These are phyloP conservation scores for Phytoseiulus persimilis DNA, from an alignment of 2,888 invertebrate genomes.

Conservation along the genomic window DNA sequence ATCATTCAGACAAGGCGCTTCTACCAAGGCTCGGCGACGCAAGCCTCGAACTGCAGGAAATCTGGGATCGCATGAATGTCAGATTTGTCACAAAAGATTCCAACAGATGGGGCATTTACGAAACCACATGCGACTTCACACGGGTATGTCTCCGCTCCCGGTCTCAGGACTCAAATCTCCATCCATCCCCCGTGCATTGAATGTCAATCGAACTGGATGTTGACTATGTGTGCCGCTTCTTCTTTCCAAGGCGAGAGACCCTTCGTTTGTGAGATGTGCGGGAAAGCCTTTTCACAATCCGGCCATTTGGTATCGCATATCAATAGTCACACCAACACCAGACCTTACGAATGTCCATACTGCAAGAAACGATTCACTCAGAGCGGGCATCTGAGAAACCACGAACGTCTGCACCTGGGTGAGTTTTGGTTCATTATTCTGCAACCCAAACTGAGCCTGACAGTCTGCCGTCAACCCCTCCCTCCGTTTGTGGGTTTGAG, in stretches of 20 bases:
- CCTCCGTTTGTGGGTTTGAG: too few relatives aligned
- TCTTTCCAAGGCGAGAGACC: conserved; percentile 20
- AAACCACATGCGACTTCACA: conserved; percentile 25
- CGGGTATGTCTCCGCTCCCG: neutral
- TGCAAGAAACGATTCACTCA: conserved; percentile 33
- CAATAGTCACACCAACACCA: conserved; percentile 12
- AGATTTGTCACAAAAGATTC: conserved; percentile 26
- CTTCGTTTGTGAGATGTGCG: conserved; percentile 33
- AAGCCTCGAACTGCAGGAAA: conserved; percentile 20
- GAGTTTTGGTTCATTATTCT: neutral
- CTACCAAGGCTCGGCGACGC: conserved; percentile 10
- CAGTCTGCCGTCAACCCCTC: too few relatives aligned
- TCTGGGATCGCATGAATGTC: conserved; percentile 13
- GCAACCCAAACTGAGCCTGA: too few relatives aligned
- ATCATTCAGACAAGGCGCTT: neutral
- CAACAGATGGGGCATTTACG: conserved; percentile 35
- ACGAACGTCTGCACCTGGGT: conserved; percentile 30
- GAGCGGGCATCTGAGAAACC: conserved; percentile 18
- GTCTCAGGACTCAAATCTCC: neutral
- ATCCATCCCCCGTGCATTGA: neutral
- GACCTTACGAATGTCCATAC: conserved; percentile 33
- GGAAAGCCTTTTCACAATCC: conserved; percentile 20
- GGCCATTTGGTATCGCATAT: conserved; percentile 27
- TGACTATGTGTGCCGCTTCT: neutral
- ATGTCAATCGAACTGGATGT: too few relatives aligned